Evolutionary conservation across 2,888 invertebrate genomes (phyloP).

Genomic region (Spilarctia lutea): DNA sequence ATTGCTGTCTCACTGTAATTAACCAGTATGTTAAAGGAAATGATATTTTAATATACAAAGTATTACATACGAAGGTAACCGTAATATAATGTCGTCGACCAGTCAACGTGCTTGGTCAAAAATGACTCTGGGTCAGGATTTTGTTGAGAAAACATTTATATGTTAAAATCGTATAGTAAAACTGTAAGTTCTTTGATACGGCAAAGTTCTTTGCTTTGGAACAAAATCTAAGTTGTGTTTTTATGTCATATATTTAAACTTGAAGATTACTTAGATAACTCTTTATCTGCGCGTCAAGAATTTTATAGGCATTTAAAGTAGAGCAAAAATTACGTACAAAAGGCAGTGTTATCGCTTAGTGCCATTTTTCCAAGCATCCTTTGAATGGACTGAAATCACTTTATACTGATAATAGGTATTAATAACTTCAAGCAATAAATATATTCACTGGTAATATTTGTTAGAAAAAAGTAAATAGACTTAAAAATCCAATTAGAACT

Average conservation of each 20-base stretch:
- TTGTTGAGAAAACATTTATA: background rate
- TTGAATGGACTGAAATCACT: too few relatives aligned
- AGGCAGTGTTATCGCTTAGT: background rate
- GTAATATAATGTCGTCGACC: background rate
- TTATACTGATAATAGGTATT: background rate
- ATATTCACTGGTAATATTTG: background rate
- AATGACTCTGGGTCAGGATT: background rate
- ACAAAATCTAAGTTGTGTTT: background rate
- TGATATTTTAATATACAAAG: background rate
- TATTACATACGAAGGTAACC: background rate
- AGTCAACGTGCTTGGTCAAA: background rate
- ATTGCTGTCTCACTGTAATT: background rate
- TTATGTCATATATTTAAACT: background rate
- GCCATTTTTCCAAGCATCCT: too few relatives aligned
- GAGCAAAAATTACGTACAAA: background rate
- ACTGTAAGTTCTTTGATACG: background rate
- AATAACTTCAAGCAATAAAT: background rate
- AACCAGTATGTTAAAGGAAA: background rate
- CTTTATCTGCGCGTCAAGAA: too few relatives aligned
- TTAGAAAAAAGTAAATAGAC: slow-evolving; percentile 42
- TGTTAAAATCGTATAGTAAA: background rate
- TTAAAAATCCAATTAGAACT: slow-evolving; percentile 60
- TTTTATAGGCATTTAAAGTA: too few relatives aligned
- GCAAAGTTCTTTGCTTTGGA: background rate
- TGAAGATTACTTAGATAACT: background rate